Evolutionary conservation across 2,113 vertebrate genomes (phyloP), one percentile per base, ranked within the genome.

Genomic region (Heteronetta atricapilla): DNA sequence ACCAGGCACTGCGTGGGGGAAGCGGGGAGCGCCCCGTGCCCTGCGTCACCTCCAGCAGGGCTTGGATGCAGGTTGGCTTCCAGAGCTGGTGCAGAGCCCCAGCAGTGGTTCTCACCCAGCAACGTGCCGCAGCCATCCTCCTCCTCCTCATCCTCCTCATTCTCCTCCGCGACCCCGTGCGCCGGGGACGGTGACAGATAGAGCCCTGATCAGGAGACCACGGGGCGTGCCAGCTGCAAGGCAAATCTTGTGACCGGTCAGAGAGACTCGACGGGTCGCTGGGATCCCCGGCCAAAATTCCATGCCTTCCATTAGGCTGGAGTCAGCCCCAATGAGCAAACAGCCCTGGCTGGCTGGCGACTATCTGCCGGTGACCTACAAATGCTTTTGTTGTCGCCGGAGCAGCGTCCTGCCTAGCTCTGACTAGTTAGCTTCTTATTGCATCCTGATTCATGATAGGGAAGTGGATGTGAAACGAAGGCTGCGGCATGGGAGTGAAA

Each of bases 241-340:
- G 95, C 92, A 75, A 86, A 92, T 90, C 94, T 74, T 90, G 83
- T 92, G 92, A 92, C 80, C 2, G 1, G 33, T 22, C 90, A 77
- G 72, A 77, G 95, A 76, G 76, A 84, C 56, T 63, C 14, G 79
- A 74, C 64, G 53, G 83, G 80, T 88, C 92, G 33, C 83, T 56
- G 59, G 77, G 86, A 86, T 88, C 92, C 81, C 90, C 23, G 73
- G 90, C 88, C 15, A 18, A 68, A 92, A 95, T 95, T 94, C 96
- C 94, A 20, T 19, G 48, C 88, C 92, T 96, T 67, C 95, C 88
- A 72, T 38, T 60, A 62, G 29, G 86, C 88, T 90, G 90, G 69
- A 93, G 86, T 88, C 90, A 86, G 94, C 94, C 92, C 26, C 83
- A 86, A 90, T 50, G 88, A 94, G 83, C 46, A 21, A 88, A 63